Conservation (phyloP, 2,113 vertebrate species). For the Columba livia region DNA sequence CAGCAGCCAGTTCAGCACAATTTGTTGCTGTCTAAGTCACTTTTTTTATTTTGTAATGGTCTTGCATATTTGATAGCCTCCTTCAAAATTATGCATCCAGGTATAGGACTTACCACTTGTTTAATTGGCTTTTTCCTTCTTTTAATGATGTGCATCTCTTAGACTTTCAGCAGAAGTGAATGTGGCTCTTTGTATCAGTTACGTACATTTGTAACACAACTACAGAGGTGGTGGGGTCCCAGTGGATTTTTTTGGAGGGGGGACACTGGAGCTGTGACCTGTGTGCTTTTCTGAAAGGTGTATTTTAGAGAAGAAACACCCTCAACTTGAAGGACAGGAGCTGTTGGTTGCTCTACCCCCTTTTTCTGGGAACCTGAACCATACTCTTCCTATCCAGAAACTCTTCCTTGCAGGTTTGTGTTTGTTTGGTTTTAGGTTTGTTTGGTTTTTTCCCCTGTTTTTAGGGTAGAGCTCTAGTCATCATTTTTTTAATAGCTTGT, state of each 20-base stretch:
- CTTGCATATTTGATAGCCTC: constrained; percentile 17
- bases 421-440: neutral
- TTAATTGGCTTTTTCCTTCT: neutral
- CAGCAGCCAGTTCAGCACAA: constrained; percentile 22
- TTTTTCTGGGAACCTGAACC: neutral
- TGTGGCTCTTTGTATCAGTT: neutral
- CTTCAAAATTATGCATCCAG: neutral
- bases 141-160: neutral
- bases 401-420: neutral
- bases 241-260: neutral
- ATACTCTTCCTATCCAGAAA: neutral
- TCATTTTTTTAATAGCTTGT: neutral
- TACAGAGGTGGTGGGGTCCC: neutral
- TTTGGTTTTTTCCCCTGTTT: too few species aligned
- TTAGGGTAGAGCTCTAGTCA: neutral
- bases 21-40: constrained; percentile 29
- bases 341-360: neutral
- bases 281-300: neutral
- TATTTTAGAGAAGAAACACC: neutral
- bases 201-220: neutral
- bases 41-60: neutral
- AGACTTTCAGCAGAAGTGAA: neutral
- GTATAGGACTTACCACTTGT: neutral
- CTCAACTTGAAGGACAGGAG: neutral
- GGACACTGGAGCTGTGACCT: neutral